A percentile compares a stretch with the other conserved stretches of the same genome.
Conservation (phyloP, 2,113 vertebrate genomes). For the Actinemys pallida region DNA sequence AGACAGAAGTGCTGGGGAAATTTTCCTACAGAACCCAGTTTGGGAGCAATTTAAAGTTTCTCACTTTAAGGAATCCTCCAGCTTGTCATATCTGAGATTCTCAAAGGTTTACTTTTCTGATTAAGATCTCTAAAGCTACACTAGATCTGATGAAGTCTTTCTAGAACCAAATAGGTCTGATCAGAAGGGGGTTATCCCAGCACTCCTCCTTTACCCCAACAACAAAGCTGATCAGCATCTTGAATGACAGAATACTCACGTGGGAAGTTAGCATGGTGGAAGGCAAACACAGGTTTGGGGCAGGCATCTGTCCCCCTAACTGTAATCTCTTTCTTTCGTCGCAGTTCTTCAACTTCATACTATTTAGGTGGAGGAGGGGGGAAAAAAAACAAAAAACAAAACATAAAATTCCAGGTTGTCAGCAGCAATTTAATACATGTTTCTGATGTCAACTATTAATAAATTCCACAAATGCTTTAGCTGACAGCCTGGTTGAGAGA, state of each 20-base stretch:
- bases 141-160: background rate
- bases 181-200: background rate
- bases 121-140: background rate
- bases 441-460: background rate
- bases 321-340: constrained; percentile 95
- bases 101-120: background rate
- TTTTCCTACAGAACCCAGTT: background rate
- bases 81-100: too few relatives aligned
- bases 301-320: constrained; percentile 90
- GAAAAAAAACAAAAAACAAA: background rate
- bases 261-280: constrained; percentile 95
- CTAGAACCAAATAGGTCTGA: background rate
- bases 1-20: background rate
- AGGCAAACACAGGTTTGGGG: constrained; percentile 89
- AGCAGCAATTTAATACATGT: fast-evolving
- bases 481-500: background rate
- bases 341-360: constrained; percentile 93
- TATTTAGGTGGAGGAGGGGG: constrained; percentile 46
- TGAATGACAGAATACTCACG: constrained; percentile 83
- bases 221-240: background rate
- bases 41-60: background rate
- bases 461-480: background rate
- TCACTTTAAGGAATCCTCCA: background rate
- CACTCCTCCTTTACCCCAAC: background rate
- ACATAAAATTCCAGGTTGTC: background rate